These are phyloP conservation scores for Scortum barcoo DNA, from an alignment of 2,113 vertebrate species.

Conservation along the genomic window DNA sequence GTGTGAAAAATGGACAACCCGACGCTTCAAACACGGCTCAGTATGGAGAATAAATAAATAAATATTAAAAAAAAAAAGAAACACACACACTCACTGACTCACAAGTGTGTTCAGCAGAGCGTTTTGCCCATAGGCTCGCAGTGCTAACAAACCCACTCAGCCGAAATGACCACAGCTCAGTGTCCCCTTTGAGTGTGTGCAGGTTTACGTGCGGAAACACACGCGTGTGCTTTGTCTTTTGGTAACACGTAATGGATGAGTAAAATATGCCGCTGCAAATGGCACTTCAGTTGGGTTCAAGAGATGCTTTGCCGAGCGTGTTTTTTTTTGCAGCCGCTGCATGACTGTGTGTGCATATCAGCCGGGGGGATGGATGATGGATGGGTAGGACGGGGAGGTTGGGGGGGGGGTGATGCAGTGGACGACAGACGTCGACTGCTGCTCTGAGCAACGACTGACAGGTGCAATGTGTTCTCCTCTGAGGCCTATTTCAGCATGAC, in stretches of 20 bases:
- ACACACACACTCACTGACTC: constrained; percentile 16
- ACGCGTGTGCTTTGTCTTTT: constrained; percentile 12
- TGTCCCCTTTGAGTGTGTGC: constrained; percentile 28
- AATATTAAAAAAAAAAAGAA: neutral
- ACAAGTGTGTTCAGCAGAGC: constrained; percentile 37
- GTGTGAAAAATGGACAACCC: constrained; percentile 55
- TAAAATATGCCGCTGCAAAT: constrained; percentile 64
- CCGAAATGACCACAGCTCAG: constrained; percentile 51
- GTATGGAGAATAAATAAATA: constrained; percentile 18
- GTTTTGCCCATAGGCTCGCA: constrained; percentile 46
- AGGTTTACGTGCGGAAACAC: constrained; percentile 39
- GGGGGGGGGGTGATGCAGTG: constrained; percentile 30
- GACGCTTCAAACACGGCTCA: constrained; percentile 18
- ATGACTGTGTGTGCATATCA: constrained; percentile 31
- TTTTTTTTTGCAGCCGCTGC: constrained; percentile 43
- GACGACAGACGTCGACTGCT: constrained; percentile 62
- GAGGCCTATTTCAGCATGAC: constrained; percentile 66
- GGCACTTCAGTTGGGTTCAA: constrained; percentile 52
- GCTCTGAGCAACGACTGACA: constrained; percentile 75
- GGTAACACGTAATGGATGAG: constrained; percentile 46
- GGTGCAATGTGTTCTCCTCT: constrained; percentile 68
- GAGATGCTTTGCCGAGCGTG: constrained; percentile 52
- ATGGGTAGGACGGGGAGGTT: too few species aligned
- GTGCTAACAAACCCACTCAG: constrained; percentile 58
- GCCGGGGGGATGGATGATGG: constrained; percentile 46